Evolutionary conservation across 2,113 vertebrate genomes (phyloP).

Genomic region (Pseudolaguvia tuberculata): DNA sequence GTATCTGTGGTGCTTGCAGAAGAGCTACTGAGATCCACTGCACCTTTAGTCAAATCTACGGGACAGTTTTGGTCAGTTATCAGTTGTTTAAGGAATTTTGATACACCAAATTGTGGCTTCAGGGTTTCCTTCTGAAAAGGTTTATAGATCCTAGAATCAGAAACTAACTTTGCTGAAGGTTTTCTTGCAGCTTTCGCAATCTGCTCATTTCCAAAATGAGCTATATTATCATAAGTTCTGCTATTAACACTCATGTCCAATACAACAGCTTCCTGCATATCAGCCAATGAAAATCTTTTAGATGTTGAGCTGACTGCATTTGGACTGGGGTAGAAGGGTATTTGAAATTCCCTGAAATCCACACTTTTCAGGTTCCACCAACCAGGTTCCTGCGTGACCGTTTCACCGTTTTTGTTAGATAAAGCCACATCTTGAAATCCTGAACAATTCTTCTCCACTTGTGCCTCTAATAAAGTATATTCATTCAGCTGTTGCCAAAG

Average conservation of each 20-base stretch:
- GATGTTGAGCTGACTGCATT: slow-evolving; percentile 49
- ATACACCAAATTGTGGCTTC: slow-evolving; percentile 58
- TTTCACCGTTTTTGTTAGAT: slow-evolving; percentile 7
- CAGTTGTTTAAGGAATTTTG: slow-evolving; percentile 68
- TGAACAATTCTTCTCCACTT: slow-evolving; percentile 48
- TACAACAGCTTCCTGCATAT: slow-evolving; percentile 60
- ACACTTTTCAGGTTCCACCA: slow-evolving; percentile 59
- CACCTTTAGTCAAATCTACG: slow-evolving; percentile 75
- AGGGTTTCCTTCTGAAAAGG: slow-evolving; percentile 55
- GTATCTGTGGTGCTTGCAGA: slow-evolving; percentile 62
- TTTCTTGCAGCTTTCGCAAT: slow-evolving; percentile 44
- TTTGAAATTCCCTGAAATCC: slow-evolving; percentile 58
- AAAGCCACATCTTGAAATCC: slow-evolving; percentile 40
- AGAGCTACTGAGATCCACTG: slow-evolving; percentile 52
- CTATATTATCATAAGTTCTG: slow-evolving; percentile 63
- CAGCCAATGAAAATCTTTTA: slow-evolving; percentile 56
- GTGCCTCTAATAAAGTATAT: slow-evolving; percentile 60
- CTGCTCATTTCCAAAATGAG: slow-evolving; percentile 53
- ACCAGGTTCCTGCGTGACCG: slow-evolving; percentile 43
- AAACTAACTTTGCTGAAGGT: slow-evolving; percentile 50
- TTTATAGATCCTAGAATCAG: too few species aligned
- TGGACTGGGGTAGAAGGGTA: slow-evolving; percentile 69
- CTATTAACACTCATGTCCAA: slow-evolving; percentile 69
- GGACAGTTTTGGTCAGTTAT: slow-evolving; percentile 74
- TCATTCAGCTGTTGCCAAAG: slow-evolving; percentile 74